phyloP scores from a whole-genome alignment of 2,888 invertebrate species.

The Trichacis sp. region DNA sequence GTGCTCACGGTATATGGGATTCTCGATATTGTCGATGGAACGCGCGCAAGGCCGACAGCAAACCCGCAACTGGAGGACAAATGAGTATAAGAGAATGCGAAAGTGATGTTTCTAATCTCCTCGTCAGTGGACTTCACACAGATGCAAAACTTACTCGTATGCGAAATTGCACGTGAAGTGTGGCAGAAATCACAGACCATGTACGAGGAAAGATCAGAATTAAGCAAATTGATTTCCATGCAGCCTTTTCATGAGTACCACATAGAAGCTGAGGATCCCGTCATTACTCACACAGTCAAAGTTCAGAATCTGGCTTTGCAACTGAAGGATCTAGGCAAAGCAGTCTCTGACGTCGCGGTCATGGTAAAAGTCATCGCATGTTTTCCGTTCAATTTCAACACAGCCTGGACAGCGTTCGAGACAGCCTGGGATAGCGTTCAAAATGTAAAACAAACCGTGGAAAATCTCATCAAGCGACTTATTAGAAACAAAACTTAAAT shows the following conservation, averaged over 20 bases:
- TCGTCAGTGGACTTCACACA: conserved; percentile 38
- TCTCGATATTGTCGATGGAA: conserved; percentile 24
- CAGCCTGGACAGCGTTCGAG: too few relatives aligned
- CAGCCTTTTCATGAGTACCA: conserved; percentile 39
- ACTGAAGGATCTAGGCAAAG: conserved; percentile 38
- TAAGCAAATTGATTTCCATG: conserved; percentile 37
- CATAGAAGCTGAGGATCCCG: conserved; percentile 40
- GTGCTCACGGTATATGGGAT: conserved; percentile 25
- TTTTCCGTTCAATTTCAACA: conserved; percentile 37
- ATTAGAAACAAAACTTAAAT: conserved; percentile 42
- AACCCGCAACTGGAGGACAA: conserved; percentile 9
- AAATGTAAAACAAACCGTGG: conserved; percentile 25
- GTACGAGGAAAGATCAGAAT: conserved; percentile 41
- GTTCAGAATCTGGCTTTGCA: conserved; percentile 48
- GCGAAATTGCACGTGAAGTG: conserved; percentile 30
- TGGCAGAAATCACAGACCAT: conserved; percentile 34
- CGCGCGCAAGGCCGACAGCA: neutral
- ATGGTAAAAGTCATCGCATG: conserved; percentile 46
- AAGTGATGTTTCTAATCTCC: conserved; percentile 37
- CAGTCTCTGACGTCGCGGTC: conserved; percentile 27
- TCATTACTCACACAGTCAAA: conserved; percentile 51
- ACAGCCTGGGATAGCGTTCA: conserved; percentile 44
- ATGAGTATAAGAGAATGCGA: conserved; percentile 40
- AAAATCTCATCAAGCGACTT: conserved; percentile 33
- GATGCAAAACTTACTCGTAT: conserved; percentile 30